phyloP scores from a whole-genome alignment of 2,113 vertebrate species.

The Apodemus speciosus region DNA sequence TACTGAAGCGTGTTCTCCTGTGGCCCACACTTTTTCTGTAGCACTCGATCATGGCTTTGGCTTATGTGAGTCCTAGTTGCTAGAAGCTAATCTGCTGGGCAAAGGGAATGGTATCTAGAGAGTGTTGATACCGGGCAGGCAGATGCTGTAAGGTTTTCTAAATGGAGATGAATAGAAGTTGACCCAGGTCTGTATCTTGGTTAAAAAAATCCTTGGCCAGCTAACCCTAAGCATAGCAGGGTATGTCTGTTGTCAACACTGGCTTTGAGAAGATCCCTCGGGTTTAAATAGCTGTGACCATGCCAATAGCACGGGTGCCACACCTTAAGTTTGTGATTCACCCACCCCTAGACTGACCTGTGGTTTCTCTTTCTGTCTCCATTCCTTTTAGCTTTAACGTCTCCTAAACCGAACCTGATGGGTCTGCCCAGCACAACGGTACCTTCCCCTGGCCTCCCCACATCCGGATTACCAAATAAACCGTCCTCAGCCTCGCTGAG shows the following conservation, averaged over 20 bases:
- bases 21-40: not conserved
- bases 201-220: not conserved
- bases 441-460: conserved; percentile 98
- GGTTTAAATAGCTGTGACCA: not conserved
- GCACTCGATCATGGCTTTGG: not conserved
- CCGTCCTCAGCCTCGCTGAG: conserved; percentile 92
- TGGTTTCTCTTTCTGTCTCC: conserved; percentile 71
- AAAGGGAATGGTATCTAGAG: not conserved
- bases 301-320: not conserved
- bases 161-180: not conserved
- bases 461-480: conserved; percentile 98
- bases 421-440: conserved; percentile 98
- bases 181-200: not conserved
- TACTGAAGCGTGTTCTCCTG: not conserved
- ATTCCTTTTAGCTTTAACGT: conserved; percentile 95
- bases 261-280: conserved; percentile 28
- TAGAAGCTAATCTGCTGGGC: not conserved
- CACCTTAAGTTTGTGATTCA: not conserved
- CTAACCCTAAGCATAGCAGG: not conserved
- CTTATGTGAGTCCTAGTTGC: conserved; percentile 29
- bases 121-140: not conserved
- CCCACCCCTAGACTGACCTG: not conserved
- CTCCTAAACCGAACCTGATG: conserved; percentile 98
- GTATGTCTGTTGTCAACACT: not conserved
- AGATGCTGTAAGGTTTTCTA: not conserved